A percentile compares a stretch with the other conserved stretches of the same genome.
Evolutionary conservation across 2,797 vertebrate genomes (phyloP).

Genomic region (Telmatherina bonti): DNA sequence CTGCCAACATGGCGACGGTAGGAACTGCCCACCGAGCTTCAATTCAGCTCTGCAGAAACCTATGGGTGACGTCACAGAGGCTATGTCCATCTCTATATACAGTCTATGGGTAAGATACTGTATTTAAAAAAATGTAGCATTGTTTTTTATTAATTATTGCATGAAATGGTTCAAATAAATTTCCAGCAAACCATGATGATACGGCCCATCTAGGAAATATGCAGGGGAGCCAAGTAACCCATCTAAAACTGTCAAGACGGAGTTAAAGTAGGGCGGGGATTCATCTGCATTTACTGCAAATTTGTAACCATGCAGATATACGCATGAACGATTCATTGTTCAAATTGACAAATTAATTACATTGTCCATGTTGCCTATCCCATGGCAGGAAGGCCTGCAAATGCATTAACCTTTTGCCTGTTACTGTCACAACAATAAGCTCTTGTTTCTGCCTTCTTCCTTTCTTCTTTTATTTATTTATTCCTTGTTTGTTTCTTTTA

Average conservation of each 20-base stretch:
- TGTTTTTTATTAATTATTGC: no score
- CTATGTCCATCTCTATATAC: no score
- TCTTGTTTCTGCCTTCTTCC: constrained; percentile 24
- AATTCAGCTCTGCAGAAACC: no score
- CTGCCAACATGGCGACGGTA: no score
- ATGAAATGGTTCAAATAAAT: no score
- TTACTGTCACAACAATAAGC: constrained; percentile 54
- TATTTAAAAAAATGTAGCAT: no score
- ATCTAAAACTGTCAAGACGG: constrained; percentile 52
- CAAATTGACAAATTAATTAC: constrained; percentile 66
- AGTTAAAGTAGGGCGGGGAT: constrained; percentile 60
- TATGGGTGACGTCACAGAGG: no score
- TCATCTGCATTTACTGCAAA: constrained; percentile 61
- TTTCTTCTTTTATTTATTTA: constrained; percentile 40
- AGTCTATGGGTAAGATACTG: no score
- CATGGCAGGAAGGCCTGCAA: constrained; percentile 52
- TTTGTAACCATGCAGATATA: constrained; percentile 55
- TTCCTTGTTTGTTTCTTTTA: no score
- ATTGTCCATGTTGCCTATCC: constrained; percentile 34
- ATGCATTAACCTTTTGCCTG: constrained; percentile 61
- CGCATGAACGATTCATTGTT: constrained; percentile 56
- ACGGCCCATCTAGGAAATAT: constrained; percentile 1
- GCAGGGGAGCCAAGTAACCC: constrained; percentile 29
- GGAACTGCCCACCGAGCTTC: no score
- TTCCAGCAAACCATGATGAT: constrained; percentile 20